Evolutionary conservation across 2,797 vertebrate genomes (phyloP).

Genomic region (Scarus forsteni): DNA sequence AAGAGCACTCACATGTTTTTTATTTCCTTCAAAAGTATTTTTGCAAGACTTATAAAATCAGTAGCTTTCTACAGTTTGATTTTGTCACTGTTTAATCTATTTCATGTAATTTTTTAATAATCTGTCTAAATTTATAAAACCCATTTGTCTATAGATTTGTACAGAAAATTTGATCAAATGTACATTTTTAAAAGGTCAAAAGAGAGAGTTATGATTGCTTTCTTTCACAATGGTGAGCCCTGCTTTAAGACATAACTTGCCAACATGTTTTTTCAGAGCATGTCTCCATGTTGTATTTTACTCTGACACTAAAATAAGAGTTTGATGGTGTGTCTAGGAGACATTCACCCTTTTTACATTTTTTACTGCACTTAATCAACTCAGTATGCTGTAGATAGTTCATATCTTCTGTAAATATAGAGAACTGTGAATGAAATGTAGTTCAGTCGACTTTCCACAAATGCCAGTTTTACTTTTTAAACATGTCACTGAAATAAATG

Average conservation of each 20-base stretch:
- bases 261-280: too few species aligned
- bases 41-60: neutral
- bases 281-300: neutral
- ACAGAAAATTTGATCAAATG: slow-evolving; percentile 9
- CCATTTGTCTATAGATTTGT: neutral
- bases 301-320: neutral
- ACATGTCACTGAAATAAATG: slow-evolving; percentile 58
- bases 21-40: slow-evolving; percentile 23
- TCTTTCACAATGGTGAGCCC: too few species aligned
- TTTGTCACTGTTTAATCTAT: slow-evolving; percentile 5
- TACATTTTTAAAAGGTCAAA: slow-evolving; percentile 5
- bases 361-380: slow-evolving; percentile 38
- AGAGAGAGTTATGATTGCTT: neutral
- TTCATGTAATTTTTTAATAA: neutral
- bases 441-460: slow-evolving; percentile 17
- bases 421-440: slow-evolving; percentile 19
- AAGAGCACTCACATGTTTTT: slow-evolving; percentile 26
- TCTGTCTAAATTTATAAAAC: slow-evolving; percentile 14
- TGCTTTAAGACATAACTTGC: too few species aligned
- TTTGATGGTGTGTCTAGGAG: slow-evolving; percentile 9
- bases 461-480: slow-evolving; percentile 42
- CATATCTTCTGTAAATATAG: slow-evolving; percentile 33
- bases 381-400: slow-evolving; percentile 31
- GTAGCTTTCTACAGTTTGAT: slow-evolving; percentile 9
- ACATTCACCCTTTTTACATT: slow-evolving; percentile 27